Conservation (phyloP, 2,888 invertebrate genomes). For the Oasisia sp. region DNA sequence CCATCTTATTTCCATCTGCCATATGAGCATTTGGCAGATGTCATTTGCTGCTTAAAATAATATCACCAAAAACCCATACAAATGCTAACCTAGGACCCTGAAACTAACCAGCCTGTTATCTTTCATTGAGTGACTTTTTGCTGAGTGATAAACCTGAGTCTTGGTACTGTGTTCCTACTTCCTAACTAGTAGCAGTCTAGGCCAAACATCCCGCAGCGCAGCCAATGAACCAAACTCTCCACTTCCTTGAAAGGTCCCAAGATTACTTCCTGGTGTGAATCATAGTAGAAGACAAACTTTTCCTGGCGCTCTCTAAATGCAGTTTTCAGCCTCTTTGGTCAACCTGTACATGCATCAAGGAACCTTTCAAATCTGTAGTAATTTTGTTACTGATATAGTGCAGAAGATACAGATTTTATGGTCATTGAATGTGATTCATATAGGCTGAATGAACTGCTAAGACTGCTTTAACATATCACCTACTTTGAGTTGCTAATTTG, state of each 20-base stretch:
- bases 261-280: not conserved
- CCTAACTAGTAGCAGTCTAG: not conserved
- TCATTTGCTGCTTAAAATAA: not conserved
- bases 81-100: not conserved
- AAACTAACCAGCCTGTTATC: not conserved
- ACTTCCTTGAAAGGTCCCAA: not conserved
- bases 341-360: not conserved
- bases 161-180: not conserved
- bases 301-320: not conserved
- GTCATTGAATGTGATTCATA: not conserved
- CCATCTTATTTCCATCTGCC: not conserved
- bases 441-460: not conserved
- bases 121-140: not conserved
- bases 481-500: too few species aligned
- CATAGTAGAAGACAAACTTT: not conserved
- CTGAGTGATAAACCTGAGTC: not conserved
- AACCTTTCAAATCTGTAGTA: not conserved
- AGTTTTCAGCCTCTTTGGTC: not conserved
- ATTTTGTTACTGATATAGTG: not conserved
- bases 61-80: not conserved
- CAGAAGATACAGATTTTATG: too few species aligned
- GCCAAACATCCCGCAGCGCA: not conserved
- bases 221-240: not conserved
- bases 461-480: too few species aligned
- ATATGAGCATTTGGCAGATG: not conserved